Evolutionary conservation across 2,113 vertebrate genomes (phyloP).

Genomic region (Bungarus multicinctus): DNA sequence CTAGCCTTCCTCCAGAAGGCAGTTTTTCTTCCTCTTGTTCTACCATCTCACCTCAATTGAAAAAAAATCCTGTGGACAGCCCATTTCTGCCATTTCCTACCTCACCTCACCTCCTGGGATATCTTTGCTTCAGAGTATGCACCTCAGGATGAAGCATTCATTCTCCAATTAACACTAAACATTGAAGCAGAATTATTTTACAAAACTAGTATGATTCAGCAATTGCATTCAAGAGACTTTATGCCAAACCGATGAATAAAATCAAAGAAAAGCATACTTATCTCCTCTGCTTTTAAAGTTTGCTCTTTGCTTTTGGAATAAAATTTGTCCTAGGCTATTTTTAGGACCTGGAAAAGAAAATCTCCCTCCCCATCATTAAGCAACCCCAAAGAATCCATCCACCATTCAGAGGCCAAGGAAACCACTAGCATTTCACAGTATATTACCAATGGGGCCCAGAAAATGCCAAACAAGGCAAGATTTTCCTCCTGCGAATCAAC

Average conservation of each 20-base stretch:
- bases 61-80: neutral
- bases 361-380: neutral
- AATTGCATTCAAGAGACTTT: neutral
- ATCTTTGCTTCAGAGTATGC: neutral
- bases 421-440: neutral
- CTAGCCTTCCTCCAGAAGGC: neutral
- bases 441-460: neutral
- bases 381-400: neutral
- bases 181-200: neutral
- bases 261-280: neutral
- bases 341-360: neutral
- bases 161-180: neutral
- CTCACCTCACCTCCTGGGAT: neutral
- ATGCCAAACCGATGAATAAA: neutral
- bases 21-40: neutral
- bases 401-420: neutral
- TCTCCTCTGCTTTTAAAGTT: neutral
- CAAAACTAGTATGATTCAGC: neutral
- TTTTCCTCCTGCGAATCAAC: neutral
- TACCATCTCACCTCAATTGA: neutral
- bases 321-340: neutral
- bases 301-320: neutral
- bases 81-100: neutral
- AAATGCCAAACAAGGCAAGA: neutral
- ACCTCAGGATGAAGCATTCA: neutral